Evolutionary conservation across 2,113 vertebrate species (phyloP).

Genomic region (Lepisosteus osseus): DNA sequence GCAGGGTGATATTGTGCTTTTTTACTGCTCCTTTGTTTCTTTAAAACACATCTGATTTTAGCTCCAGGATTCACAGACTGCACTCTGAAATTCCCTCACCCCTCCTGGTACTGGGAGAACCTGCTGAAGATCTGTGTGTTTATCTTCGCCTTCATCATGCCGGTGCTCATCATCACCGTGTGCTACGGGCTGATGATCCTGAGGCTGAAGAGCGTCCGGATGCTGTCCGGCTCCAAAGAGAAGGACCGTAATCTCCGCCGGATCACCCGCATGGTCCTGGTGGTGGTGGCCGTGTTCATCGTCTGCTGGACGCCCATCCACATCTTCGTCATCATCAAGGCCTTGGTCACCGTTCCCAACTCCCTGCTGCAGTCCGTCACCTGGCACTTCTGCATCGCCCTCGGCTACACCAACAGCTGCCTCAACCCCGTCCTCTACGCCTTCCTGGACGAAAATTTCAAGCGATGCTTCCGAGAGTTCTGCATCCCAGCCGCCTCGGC

Average conservation of each 20-base stretch:
- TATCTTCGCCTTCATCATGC: slow-evolving; percentile 98
- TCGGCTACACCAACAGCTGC: slow-evolving; percentile 98
- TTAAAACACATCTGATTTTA: slow-evolving; percentile 15
- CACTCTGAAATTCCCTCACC: slow-evolving; percentile 86
- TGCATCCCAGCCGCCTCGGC: slow-evolving; percentile 85
- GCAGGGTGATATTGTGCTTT: too few relatives aligned
- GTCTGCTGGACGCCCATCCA: slow-evolving; percentile 98
- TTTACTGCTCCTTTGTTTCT: too few relatives aligned
- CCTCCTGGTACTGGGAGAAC: slow-evolving; percentile 96
- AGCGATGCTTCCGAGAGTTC: slow-evolving; percentile 97
- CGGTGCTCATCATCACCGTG: slow-evolving; percentile 93
- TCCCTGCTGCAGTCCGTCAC: slow-evolving; percentile 90
- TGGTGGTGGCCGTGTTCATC: slow-evolving; percentile 96
- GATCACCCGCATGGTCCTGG: slow-evolving; percentile 96
- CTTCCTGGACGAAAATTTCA: slow-evolving; percentile 98
- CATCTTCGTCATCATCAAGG: slow-evolving; percentile 94
- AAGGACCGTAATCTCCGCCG: slow-evolving; percentile 93
- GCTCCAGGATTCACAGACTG: slow-evolving; percentile 78
- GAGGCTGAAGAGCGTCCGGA: slow-evolving; percentile 92
- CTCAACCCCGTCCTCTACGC: slow-evolving; percentile 97
- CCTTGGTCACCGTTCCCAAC: slow-evolving; percentile 86
- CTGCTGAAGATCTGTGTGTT: slow-evolving; percentile 97
- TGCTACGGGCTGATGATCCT: slow-evolving; percentile 98
- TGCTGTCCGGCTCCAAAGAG: slow-evolving; percentile 96
- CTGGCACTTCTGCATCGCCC: slow-evolving; percentile 97